Evolutionary conservation across 2,888 invertebrate genomes (phyloP).

Genomic region (Choristoneura rosaceana): DNA sequence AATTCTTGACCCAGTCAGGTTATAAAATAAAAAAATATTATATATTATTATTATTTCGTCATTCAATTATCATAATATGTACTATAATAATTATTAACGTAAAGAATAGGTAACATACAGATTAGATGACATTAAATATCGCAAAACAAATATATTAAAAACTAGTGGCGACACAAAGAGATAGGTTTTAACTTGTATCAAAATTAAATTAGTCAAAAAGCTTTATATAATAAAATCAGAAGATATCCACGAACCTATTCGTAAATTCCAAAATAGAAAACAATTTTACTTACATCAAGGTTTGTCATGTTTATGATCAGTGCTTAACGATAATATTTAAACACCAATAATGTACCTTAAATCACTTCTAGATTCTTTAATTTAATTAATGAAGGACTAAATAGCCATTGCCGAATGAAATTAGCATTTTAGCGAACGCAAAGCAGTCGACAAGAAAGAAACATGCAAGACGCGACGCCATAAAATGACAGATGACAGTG

Average conservation of each 20-base stretch:
- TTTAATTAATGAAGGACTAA: slow-evolving; percentile 13
- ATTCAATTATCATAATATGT: neutral
- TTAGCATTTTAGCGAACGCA: neutral
- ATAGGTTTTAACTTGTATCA: neutral
- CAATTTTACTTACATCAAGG: slow-evolving; percentile 64
- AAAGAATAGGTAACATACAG: neutral
- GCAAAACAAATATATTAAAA: too few species aligned
- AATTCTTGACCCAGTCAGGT: neutral
- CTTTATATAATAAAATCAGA: too few species aligned
- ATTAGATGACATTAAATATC: neutral
- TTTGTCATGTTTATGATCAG: slow-evolving; percentile 61
- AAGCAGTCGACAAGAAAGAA: neutral
- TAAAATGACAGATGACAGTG: too few species aligned
- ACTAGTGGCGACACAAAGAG: neutral
- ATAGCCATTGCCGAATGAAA: neutral
- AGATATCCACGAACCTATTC: too few species aligned
- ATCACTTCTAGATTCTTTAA: neutral
- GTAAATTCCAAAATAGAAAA: slow-evolving; percentile 7
- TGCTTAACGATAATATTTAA: neutral
- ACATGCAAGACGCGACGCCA: too few species aligned
- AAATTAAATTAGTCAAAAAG: too few species aligned
- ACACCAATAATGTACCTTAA: neutral
- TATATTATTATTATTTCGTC: neutral
- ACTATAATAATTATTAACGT: too few species aligned
- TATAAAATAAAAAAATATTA: too few species aligned